phyloP scores from a whole-genome alignment of 2,113 vertebrate genomes.

The Brevimyrus niger region DNA sequence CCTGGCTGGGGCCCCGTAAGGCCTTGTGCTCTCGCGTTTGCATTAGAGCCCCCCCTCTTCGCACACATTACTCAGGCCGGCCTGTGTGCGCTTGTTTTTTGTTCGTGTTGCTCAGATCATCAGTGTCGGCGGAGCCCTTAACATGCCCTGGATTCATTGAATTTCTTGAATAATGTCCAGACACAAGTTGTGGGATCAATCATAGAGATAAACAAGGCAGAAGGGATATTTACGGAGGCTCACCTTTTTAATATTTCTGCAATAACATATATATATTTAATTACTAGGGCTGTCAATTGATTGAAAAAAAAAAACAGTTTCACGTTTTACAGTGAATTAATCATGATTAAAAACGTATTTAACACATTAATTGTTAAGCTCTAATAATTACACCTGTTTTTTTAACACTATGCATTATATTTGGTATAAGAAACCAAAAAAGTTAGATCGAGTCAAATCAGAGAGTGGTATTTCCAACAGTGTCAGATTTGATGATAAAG shows the following conservation, averaged over 20 bases:
- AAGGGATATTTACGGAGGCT: neutral
- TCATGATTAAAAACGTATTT: too few species aligned
- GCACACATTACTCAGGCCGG: neutral
- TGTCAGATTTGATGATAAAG: neutral
- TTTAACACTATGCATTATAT: neutral
- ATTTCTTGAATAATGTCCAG: neutral
- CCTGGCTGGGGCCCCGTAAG: constrained; percentile 5
- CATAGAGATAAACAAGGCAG: neutral
- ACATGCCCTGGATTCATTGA: neutral
- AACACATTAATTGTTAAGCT: neutral
- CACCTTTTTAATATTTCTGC: neutral
- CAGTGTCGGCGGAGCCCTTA: neutral
- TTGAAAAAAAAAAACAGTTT: too few species aligned
- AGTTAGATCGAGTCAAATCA: neutral
- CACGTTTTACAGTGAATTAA: too few species aligned
- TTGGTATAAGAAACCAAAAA: neutral
- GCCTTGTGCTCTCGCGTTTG: neutral
- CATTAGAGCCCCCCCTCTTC: neutral
- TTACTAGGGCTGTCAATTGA: neutral
- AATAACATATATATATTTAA: neutral
- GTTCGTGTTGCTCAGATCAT: neutral
- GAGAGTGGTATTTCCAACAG: neutral
- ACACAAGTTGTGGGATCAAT: neutral
- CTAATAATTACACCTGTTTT: neutral
- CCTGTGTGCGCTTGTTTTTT: neutral